Evolutionary conservation across 2,797 vertebrate species (phyloP).

Genomic region (Hipposideros larvatus): DNA sequence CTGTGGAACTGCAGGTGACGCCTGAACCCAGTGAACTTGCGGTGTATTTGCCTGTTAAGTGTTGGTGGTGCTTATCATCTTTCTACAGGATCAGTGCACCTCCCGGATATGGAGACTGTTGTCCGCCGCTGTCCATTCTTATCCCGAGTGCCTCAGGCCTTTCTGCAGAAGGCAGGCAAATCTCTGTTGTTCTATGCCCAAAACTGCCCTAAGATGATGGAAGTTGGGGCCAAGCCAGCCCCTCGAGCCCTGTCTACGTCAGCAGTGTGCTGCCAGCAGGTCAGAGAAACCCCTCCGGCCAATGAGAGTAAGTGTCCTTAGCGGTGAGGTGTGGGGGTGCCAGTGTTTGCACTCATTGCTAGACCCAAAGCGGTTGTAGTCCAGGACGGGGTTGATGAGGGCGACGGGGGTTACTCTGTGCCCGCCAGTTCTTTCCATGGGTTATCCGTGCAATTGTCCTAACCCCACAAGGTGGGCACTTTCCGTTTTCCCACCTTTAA

Average conservation of each 20-base stretch:
- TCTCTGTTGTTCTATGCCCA: conserved; percentile 95
- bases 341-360: neutral
- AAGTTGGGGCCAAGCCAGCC: conserved; percentile 90
- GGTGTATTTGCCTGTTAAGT: neutral
- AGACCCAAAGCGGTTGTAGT: neutral
- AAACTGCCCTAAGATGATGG: conserved; percentile 98
- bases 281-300: conserved; percentile 87
- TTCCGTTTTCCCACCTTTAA: neutral
- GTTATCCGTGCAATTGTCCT: neutral
- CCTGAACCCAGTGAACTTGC: neutral
- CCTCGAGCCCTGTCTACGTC: conserved; percentile 91
- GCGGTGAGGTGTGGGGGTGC: neutral
- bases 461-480: neutral
- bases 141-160: conserved; percentile 94
- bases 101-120: conserved; percentile 93
- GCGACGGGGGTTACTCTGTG: neutral
- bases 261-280: conserved; percentile 89
- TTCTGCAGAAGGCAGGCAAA: conserved; percentile 96
- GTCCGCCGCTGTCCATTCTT: conserved; percentile 97
- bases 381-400: neutral
- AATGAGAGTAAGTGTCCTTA: conserved; percentile 88
- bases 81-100: conserved; percentile 67
- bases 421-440: neutral
- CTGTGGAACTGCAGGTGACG: neutral
- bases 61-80: conserved; percentile 20